Evolutionary conservation across 92 coral and sea anemone species (phyloP), one percentile per base, ranked within the genome.

Genomic region (Zoanthus gigantus): DNA sequence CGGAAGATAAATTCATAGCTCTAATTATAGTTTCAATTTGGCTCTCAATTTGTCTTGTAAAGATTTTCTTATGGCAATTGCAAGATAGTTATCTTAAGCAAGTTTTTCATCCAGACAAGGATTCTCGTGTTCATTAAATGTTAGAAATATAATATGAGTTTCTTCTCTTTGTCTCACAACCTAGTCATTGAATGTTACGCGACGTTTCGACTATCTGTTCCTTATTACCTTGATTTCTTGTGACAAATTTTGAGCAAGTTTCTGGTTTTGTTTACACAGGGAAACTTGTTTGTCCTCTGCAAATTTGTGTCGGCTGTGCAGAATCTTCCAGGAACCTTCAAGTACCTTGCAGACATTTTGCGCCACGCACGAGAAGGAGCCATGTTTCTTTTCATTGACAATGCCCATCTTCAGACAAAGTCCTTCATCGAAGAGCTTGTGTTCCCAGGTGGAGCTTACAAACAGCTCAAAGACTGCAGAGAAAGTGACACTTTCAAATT

Each of bases 281-380:
- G 98, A 63, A 92, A 96, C 46, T 72, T 97, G 46, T 94, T 95
- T 90, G 90, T 96, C 88, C 90, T 97, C 90, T 93, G 91, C 84
- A 97, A 97, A 92, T 97, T 97, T 86, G 94, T 97, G 23, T 97
- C 99, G 68, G 99, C 99, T 29, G 94, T 97, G 77, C 99, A 97
- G 88, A 95, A 94, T 79, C 92, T 95, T 50, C 93, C 94, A 68
- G 98, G 98, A 61, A 90, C 99, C 72, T 94, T 90, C 85, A 91
- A 93, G 67, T 93, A 94, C 79, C 81, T 97, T 78, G 86, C 88
- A 4, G 94, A 92, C 81, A 72, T 97, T 77, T 88, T 97, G 52
- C 90, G 91, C 74, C 88, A 91, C 2, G 94, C 97, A 5, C 78
- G 88, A 65, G 96, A 95, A 31, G 99, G 99, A 14, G 91, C 97